These are phyloP conservation scores for Drosophila differens DNA, from an alignment of 2,888 invertebrate species.

Conservation along the genomic window DNA sequence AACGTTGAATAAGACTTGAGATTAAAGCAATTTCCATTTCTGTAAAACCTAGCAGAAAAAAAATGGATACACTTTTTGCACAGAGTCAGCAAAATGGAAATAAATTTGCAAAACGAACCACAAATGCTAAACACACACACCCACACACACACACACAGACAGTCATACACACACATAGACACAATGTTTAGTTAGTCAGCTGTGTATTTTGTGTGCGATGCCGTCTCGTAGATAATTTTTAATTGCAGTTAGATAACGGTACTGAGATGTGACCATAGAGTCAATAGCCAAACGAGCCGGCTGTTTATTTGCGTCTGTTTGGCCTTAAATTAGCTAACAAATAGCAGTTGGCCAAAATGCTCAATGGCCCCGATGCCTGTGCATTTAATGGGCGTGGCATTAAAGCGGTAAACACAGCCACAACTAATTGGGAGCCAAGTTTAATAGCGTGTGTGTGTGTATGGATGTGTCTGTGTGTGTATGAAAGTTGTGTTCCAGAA, in stretches of 20 bases:
- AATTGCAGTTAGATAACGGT: conserved; percentile 51
- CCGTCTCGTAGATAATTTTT: conserved; percentile 70
- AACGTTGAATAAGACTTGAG: neutral
- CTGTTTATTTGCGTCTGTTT: conserved; percentile 48
- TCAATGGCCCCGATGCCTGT: conserved; percentile 49
- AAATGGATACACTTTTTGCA: neutral
- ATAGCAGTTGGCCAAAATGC: conserved; percentile 62
- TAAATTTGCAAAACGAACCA: neutral
- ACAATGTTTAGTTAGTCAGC: conserved; percentile 35
- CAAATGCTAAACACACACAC: neutral
- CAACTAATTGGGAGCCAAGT: conserved; percentile 63
- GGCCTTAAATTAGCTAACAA: conserved; percentile 77
- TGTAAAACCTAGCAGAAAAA: neutral
- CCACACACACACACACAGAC: neutral
- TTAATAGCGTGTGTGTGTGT: conserved; percentile 19
- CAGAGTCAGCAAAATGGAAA: conserved; percentile 2
- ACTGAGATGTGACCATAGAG: conserved; percentile 24
- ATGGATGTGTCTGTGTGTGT: neutral
- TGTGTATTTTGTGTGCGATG: conserved; percentile 65
- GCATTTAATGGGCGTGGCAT: conserved; percentile 73
- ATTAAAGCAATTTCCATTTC: neutral
- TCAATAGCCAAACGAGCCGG: conserved; percentile 24
- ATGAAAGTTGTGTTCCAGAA: conserved; percentile 46
- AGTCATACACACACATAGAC: neutral
- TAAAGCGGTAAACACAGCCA: conserved; percentile 57